A percentile compares a stretch with the other conserved stretches of the same genome.
These are phyloP conservation scores for Drosophila nigromelanica DNA, from an alignment of 1,140 invertebrate species.

Conservation along the genomic window DNA sequence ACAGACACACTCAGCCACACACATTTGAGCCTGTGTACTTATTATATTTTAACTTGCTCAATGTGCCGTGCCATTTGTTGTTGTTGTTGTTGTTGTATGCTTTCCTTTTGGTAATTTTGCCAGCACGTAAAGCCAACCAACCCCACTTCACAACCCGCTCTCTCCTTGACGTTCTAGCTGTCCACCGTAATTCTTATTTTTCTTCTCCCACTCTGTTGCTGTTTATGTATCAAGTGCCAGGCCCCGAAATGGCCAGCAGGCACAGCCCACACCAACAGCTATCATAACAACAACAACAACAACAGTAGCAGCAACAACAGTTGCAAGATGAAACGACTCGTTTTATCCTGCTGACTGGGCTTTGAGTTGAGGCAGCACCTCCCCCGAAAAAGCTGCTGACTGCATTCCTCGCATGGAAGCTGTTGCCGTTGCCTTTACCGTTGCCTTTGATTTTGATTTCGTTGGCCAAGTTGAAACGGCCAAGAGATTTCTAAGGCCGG, in stretches of 20 bases:
- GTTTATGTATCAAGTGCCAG: conserved; percentile 59
- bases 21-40: conserved; percentile 50
- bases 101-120: conserved; percentile 46
- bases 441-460: conserved; percentile 24
- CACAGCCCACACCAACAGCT: conserved; percentile 28
- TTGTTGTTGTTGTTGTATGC: conserved; percentile 18
- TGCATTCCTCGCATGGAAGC: conserved; percentile 29
- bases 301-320: conserved; percentile 16
- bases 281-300: conserved; percentile 23
- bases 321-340: conserved; percentile 67
- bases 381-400: conserved; percentile 2
- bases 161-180: neutral
- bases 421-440: conserved; percentile 1
- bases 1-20: conserved; percentile 11
- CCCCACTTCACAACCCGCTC: neutral
- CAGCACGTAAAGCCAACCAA: conserved; percentile 7
- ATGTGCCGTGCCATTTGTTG: conserved; percentile 57
- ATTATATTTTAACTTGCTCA: conserved; percentile 79
- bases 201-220: conserved; percentile 10
- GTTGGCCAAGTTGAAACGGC: conserved; percentile 25
- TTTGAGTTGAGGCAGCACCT: conserved; percentile 39
- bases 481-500: conserved; percentile 28
- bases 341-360: conserved; percentile 76
- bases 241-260: conserved; percentile 55
- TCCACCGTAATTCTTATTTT: conserved; percentile 20